Base-by-base conservation (phyloP, 1,140 invertebrate species). In the Aradophagus sp. region DNA sequence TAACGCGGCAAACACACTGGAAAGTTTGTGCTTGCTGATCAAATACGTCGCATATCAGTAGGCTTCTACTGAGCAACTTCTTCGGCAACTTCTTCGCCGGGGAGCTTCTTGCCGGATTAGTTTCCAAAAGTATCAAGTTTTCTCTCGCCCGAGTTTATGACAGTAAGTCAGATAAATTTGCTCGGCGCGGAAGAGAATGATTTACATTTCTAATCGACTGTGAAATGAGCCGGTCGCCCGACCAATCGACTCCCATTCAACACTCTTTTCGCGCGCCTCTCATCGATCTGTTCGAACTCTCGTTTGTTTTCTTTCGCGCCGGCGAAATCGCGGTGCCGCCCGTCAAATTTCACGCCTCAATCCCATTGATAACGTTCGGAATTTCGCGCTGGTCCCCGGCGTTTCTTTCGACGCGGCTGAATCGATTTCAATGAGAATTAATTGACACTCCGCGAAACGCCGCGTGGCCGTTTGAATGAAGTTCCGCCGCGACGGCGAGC, bases 121-220 rank as follows among this genome's bases (percentile, higher is more conserved):
- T 73, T 73, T 59, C 35, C 63, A 45, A 68, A 63, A 73, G 58
- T 73, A 73, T 73, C 63, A 67, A 63, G 52, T 73, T 73, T 73
- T 63, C 62, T 68, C 55, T 58, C 53, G 45, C 50, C 29, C 20
- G 45, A 62, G 56, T 66, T 73, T 55, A 55, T 59, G 56, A 61
- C 50, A 67, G 63, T 73, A 56, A 62, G 52, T 67, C 71, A 56
- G 65, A 73, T 69, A 56, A 68, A 73, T 68, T 73, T 55, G 62
- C 53, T 69, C 35, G 15, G 41, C 31, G 59, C 32, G 36, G 32
- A 69, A 55, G 47, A 41, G 39, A 59, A 62, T 65, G 71, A 68
- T 73, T 73, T 69, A 73, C 71, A 73, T 73, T 65, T 65, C 55
- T 69, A 65, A 73, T 68, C 65, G 59, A 65, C 59, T 69, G 59